These are phyloP conservation scores for Sparus aurata DNA, from an alignment of 2,797 vertebrate species.

Conservation along the genomic window DNA sequence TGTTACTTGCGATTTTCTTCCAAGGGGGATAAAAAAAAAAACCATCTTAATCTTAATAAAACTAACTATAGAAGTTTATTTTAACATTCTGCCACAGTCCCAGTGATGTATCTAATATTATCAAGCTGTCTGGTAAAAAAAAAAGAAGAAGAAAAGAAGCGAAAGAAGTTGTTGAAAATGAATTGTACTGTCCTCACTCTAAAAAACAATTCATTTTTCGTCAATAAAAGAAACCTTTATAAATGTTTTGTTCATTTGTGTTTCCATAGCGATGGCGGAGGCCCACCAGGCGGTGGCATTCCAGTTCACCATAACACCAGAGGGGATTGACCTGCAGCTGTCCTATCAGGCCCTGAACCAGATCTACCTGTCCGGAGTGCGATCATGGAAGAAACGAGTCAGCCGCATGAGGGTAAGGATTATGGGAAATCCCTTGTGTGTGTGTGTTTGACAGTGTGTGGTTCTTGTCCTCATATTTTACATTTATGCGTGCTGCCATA, in stretches of 20 bases:
- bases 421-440: not conserved
- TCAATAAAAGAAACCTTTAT: not conserved
- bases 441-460: not conserved
- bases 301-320: constrained; percentile 89
- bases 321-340: constrained; percentile 86
- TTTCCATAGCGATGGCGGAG: constrained; percentile 83
- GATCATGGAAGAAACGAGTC: constrained; percentile 87
- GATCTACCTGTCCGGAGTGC: constrained; percentile 83
- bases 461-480: not conserved
- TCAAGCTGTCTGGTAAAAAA: not conserved
- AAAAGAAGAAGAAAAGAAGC: not conserved
- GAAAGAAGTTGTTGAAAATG: not conserved
- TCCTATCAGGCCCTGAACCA: constrained; percentile 87
- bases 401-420: constrained; percentile 83
- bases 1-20: no score
- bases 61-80: not conserved
- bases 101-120: not conserved
- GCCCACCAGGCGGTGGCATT: constrained; percentile 89
- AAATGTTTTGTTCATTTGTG: not conserved
- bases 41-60: not conserved
- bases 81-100: not conserved
- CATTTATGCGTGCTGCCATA: not conserved
- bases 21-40: no score
- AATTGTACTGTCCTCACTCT: not conserved
- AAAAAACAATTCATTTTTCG: not conserved